Percentiles rank a stretch among this genome's conserved stretches.
These are phyloP conservation scores for Simalia tracyae DNA, from an alignment of 2,797 vertebrate species.

Conservation along the genomic window DNA sequence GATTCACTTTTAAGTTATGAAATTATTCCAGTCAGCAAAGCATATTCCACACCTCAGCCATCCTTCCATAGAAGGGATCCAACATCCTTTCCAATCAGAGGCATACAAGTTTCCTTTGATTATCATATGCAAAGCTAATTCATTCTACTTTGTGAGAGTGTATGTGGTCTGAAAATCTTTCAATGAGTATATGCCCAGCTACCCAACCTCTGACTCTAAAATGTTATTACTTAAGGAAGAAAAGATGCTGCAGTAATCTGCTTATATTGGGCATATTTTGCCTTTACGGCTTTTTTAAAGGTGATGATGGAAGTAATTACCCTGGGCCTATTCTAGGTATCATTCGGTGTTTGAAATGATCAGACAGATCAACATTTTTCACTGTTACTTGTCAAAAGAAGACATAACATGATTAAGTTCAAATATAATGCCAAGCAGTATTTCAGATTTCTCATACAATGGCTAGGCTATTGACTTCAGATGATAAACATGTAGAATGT, in stretches of 20 bases:
- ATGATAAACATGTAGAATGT: not conserved
- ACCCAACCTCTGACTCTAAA: not conserved
- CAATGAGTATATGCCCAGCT: not conserved
- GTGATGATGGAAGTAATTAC: not conserved
- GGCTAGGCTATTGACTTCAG: not conserved
- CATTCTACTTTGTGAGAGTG: not conserved
- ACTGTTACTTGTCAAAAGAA: not conserved
- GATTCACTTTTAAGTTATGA: not conserved
- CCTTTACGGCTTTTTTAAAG: not conserved
- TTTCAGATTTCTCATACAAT: not conserved
- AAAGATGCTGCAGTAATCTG: not conserved
- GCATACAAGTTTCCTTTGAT: not conserved
- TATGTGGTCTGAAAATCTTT: not conserved
- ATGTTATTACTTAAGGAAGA: not conserved
- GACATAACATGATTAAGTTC: not conserved
- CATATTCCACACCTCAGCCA: not conserved
- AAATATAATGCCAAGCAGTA: not conserved
- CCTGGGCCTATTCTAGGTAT: not conserved
- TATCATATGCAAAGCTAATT: not conserved
- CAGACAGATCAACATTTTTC: not conserved
- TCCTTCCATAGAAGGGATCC: not conserved
- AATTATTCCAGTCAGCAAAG: not conserved
- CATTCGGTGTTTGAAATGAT: not conserved
- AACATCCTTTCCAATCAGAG: not conserved
- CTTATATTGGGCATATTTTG: not conserved